These are phyloP conservation scores for Halcyon smyrnensis DNA, from an alignment of 2,797 vertebrate species.

Conservation along the genomic window DNA sequence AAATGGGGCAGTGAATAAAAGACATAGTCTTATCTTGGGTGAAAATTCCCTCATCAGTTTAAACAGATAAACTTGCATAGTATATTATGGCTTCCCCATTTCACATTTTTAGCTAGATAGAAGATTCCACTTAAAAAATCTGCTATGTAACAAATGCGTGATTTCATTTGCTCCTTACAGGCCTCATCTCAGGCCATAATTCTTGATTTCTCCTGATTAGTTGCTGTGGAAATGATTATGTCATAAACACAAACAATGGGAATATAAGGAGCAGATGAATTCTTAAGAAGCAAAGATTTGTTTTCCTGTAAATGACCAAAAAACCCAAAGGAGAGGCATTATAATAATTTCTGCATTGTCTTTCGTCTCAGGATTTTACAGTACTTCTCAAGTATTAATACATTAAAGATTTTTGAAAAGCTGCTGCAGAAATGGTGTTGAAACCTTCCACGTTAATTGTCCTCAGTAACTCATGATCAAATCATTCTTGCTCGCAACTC, in stretches of 20 bases:
- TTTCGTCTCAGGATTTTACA: slow-evolving; percentile 51
- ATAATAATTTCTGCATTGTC: slow-evolving; percentile 46
- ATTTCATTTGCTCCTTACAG: slow-evolving; percentile 55
- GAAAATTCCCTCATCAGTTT: neutral
- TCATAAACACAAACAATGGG: slow-evolving; percentile 68
- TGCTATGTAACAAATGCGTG: neutral
- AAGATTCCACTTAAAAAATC: neutral
- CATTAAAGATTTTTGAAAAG: slow-evolving; percentile 33
- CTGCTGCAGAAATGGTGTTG: slow-evolving; percentile 33
- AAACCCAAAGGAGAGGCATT: slow-evolving; percentile 36
- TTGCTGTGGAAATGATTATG: slow-evolving; percentile 73
- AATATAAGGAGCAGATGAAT: slow-evolving; percentile 68
- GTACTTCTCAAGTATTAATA: slow-evolving; percentile 46
- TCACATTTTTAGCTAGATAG: neutral
- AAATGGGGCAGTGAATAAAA: neutral
- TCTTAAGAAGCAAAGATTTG: slow-evolving; percentile 73
- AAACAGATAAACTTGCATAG: neutral
- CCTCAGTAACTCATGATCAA: slow-evolving; percentile 25
- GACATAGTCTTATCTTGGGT: neutral
- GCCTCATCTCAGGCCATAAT: slow-evolving; percentile 40
- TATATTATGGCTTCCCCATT: neutral
- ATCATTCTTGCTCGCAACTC: neutral
- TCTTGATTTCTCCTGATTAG: slow-evolving; percentile 69
- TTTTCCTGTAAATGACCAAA: slow-evolving; percentile 72
- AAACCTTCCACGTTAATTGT: slow-evolving; percentile 45